These are phyloP conservation scores for Tetramorium parvispinum DNA, from an alignment of 1,140 invertebrate genomes.

Conservation along the genomic window DNA sequence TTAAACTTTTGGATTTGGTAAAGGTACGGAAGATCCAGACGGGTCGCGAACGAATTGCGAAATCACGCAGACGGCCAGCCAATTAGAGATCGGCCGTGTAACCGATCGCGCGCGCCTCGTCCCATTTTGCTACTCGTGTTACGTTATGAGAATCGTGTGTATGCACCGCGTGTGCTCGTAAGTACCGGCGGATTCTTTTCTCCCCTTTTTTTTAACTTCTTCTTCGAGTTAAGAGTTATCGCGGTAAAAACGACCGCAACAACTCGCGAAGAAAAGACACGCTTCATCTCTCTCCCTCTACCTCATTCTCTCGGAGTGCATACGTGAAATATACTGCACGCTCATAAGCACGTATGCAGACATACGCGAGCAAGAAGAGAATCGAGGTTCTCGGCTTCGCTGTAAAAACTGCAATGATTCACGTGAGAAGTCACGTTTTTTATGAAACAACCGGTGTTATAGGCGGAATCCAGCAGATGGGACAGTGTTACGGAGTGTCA, in stretches of 20 bases:
- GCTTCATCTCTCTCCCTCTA: background rate
- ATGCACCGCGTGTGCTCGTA: background rate
- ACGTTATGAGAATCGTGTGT: conserved; percentile 16
- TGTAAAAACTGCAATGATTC: conserved; percentile 44
- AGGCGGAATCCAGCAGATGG: conserved; percentile 33
- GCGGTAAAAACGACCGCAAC: background rate
- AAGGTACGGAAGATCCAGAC: background rate
- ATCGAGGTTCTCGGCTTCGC: conserved; percentile 6
- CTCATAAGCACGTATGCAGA: background rate
- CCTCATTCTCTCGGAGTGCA: background rate
- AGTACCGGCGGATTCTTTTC: background rate
- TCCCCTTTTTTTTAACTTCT: background rate
- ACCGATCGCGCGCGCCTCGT: conserved; percentile 44
- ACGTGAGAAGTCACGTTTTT: conserved; percentile 49
- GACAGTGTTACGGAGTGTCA: conserved; percentile 30
- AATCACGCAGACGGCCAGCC: conserved; percentile 22
- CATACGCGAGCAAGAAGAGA: background rate
- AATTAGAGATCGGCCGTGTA: conserved; percentile 59
- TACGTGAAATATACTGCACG: conserved; percentile 24
- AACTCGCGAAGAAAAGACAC: conserved; percentile 6
- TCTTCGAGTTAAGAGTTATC: conserved; percentile 37
- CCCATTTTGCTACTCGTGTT: conserved; percentile 29
- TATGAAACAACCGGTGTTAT: conserved; percentile 18
- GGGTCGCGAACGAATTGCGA: conserved; percentile 38
- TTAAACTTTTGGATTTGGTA: too few relatives aligned